Percentiles rank a stretch among this genome's conserved stretches.
Conservation (phyloP, 2,797 vertebrate genomes). For the Crocodylus rhombifer region DNA sequence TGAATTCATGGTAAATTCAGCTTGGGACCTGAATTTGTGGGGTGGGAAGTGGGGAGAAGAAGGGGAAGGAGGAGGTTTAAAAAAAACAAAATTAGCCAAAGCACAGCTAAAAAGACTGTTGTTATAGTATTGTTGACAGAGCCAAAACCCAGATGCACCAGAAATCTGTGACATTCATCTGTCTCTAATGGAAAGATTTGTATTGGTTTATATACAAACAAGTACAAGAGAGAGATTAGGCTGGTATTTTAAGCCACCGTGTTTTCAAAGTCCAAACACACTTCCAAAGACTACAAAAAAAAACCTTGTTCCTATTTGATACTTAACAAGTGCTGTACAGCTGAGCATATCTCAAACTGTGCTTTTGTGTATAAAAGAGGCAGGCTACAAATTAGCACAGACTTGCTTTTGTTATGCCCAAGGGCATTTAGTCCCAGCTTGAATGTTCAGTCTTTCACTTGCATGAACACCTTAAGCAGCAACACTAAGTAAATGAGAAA, state of each 20-base stretch:
- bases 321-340: not conserved
- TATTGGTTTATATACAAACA: not conserved
- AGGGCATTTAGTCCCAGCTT: not conserved
- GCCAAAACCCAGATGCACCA: not conserved
- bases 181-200: not conserved
- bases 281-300: not conserved
- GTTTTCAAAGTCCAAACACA: constrained; percentile 46
- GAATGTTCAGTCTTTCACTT: constrained; percentile 30
- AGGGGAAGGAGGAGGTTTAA: not conserved
- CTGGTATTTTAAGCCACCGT: not conserved
- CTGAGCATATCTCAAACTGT: not conserved
- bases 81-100: constrained; percentile 2
- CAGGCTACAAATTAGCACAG: constrained; percentile 44
- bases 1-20: constrained; percentile 12
- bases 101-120: constrained; percentile 34
- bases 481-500: constrained; percentile 46
- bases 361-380: constrained; percentile 38
- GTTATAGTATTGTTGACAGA: not conserved
- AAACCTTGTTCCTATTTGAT: not conserved
- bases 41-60: not conserved
- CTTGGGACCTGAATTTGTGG: constrained; percentile 31
- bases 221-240: not conserved
- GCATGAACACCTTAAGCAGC: constrained; percentile 26
- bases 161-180: constrained; percentile 34
- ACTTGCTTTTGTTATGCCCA: constrained; percentile 2